These are phyloP conservation scores for Tetanocera ferruginea DNA, from an alignment of 2,888 invertebrate species.

Conservation along the genomic window DNA sequence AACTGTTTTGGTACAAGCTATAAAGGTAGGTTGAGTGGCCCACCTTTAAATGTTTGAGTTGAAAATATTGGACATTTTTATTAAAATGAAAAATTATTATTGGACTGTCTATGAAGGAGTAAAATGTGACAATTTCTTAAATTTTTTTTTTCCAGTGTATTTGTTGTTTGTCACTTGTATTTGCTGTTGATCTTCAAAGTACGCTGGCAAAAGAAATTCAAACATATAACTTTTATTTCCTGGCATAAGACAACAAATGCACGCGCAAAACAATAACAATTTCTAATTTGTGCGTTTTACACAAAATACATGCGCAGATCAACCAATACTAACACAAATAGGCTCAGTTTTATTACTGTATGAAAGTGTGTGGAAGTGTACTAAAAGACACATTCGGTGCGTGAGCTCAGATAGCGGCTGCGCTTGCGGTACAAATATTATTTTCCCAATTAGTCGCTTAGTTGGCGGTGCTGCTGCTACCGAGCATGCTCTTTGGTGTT, in stretches of 20 bases:
- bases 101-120: too few relatives aligned
- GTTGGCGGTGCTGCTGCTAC: constrained; percentile 30
- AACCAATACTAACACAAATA: neutral
- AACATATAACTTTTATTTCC: constrained; percentile 47
- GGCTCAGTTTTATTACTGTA: neutral
- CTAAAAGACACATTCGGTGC: constrained; percentile 21
- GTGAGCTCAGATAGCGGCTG: constrained; percentile 25
- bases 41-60: too few relatives aligned
- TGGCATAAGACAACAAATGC: constrained; percentile 18
- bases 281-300: constrained; percentile 47
- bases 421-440: constrained; percentile 36
- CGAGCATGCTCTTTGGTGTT: neutral
- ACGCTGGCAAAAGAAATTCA: neutral
- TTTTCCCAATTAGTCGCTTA: constrained; percentile 47
- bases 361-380: constrained; percentile 17
- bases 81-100: too few relatives aligned
- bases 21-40: too few relatives aligned
- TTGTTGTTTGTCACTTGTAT: constrained; percentile 3
- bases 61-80: too few relatives aligned
- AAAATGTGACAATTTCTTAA: neutral
- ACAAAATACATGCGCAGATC: neutral
- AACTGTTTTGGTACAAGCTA: too few relatives aligned
- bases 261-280: constrained; percentile 45
- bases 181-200: constrained; percentile 3
- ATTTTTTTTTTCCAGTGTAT: constrained; percentile 22